Conservation (phyloP, 2,113 vertebrate species). For the Smithornis capensis region DNA sequence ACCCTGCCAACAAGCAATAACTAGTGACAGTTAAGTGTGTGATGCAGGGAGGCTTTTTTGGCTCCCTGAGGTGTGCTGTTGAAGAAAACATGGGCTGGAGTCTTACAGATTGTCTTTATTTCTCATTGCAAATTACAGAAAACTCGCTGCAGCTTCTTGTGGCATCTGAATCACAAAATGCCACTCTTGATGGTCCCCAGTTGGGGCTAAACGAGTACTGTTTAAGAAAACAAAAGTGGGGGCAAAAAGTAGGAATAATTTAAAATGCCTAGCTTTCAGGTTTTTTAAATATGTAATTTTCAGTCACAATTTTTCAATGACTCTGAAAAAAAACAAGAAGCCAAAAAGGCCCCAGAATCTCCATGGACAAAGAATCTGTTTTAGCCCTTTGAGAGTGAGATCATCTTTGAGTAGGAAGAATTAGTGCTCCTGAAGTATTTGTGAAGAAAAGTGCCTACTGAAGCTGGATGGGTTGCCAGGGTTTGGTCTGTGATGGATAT, state of each 20-base stretch:
- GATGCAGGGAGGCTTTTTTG: not conserved
- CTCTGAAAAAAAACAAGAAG: not conserved
- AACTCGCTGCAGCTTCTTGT: not conserved
- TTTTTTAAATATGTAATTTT: not conserved
- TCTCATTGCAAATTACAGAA: not conserved
- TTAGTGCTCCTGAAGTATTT: not conserved
- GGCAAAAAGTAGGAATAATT: not conserved
- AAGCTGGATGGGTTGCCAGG: not conserved
- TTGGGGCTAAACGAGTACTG: not conserved
- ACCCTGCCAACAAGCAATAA: not conserved
- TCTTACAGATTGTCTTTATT: conserved; percentile 31
- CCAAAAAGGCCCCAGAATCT: not conserved
- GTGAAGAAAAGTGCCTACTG: not conserved
- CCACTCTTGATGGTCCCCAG: not conserved
- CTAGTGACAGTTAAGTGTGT: not conserved
- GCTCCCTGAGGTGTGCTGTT: conserved; percentile 29
- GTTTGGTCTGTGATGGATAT: not conserved
- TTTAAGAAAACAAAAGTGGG: not conserved
- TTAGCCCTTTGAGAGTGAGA: not conserved
- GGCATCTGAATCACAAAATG: conserved; percentile 37
- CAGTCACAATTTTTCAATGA: not conserved
- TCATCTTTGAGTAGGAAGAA: not conserved
- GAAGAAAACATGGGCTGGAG: not conserved
- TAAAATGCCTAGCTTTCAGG: not conserved
- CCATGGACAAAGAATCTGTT: not conserved